A percentile compares a stretch with the other conserved stretches of the same genome.
Evolutionary conservation across 2,113 vertebrate genomes (phyloP).

Genomic region (Poeciliopsis retropinna): DNA sequence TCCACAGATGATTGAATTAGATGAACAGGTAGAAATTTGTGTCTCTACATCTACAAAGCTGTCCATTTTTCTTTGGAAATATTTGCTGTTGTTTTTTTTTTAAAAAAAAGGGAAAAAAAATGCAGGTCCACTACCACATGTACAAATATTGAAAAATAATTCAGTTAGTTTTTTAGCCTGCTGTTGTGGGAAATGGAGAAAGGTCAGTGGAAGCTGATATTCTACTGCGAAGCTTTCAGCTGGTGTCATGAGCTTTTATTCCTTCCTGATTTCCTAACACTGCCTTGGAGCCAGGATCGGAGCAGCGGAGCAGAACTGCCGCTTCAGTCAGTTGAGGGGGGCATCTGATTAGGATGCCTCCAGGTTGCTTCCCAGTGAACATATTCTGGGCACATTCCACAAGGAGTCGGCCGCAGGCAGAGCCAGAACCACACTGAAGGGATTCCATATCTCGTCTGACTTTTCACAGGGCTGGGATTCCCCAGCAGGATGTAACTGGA

Average conservation of each 20-base stretch:
- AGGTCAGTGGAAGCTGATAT: not conserved
- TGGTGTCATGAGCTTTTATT: not conserved
- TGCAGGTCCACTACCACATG: not conserved
- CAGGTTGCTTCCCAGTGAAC: not conserved
- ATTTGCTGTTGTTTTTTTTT: too few relatives aligned
- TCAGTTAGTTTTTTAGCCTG: too few relatives aligned
- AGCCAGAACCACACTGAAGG: not conserved
- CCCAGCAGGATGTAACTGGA: conserved; percentile 4
- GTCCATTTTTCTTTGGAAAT: too few relatives aligned
- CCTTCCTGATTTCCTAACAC: not conserved
- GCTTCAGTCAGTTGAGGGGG: not conserved
- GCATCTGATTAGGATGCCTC: conserved; percentile 21
- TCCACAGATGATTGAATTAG: too few relatives aligned
- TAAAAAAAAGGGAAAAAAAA: not conserved
- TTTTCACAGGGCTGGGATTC: not conserved
- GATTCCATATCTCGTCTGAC: conserved; percentile 16
- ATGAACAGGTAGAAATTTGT: too few relatives aligned
- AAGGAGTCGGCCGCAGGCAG: conserved; percentile 1
- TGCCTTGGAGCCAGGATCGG: not conserved
- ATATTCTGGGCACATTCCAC: conserved; percentile 21
- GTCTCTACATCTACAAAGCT: too few relatives aligned
- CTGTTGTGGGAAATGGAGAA: not conserved
- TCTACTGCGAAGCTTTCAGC: not conserved
- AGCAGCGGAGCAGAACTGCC: not conserved
- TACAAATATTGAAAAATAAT: not conserved